Base-by-base conservation (phyloP, 2,113 vertebrate genomes). In the Nanorana parkeri region DNA sequence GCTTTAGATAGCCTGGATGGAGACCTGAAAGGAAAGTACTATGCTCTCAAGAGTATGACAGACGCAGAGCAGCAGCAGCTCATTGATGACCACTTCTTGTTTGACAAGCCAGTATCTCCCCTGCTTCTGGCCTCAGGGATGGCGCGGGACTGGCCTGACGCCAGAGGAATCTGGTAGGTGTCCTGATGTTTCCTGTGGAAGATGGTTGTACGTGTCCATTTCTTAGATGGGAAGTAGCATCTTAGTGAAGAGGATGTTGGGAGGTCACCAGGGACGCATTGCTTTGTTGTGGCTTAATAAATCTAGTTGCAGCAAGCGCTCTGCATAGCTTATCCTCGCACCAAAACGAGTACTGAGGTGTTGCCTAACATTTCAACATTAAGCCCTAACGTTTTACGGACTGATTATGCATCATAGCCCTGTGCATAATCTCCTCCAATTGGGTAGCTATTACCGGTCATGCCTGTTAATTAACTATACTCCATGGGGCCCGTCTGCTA, bases 1-100 rank as follows among this genome's bases (percentile, higher is more conserved):
- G 93, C 93, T 84, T 80, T 91, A 78, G 85, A 89, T 65, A 94
- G 90, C n/a, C 91, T 99, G 90, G 89, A 88, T 2, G 98, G 97
- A 66, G 98, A 99, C 89, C 94, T 99, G 87, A 95, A 96, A 74
- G 97, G 97, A 41, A 96, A 94, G 71, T 98, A 98, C 87, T 99
- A 96, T 81, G 96, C 96, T 60, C 88, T 99, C 89, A 97, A 96
- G 89, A 96, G 95, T 91, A 98, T 99, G 97, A 96, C 95, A 0
- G 97, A 99, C 0, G 93, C 91, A 0, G 96, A 98, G 89, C 97
- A 99, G 88, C 96, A 99, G 91, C 96, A 97, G 92, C 95, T 99
- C 78, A 99, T 99, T 56, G 96, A 99, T 36, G 97, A 99, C 89
- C 97, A 99, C 90, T 99, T 99, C 92, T 93, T 99, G 85, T 99